Base-by-base conservation (phyloP, 2,888 invertebrate species). In the Drosophila tanythrix region DNA sequence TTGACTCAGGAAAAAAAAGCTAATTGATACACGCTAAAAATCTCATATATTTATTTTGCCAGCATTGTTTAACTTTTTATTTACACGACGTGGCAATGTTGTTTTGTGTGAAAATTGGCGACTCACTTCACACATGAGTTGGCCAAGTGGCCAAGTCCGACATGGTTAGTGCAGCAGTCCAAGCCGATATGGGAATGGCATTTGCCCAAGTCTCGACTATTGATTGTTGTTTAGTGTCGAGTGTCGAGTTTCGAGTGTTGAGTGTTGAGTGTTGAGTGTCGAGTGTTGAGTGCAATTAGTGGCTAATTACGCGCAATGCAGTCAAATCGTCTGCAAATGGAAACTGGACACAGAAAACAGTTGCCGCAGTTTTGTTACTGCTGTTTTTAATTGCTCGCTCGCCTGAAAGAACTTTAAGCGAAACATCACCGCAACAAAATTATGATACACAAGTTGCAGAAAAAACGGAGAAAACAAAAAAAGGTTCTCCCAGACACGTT, bases 261-360 rank as follows among this genome's bases (percentile, higher is more conserved):
- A 40, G 40, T 43, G 40, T 11, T 0, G 35, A 35, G 35, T 13
- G 13, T n/a, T 1, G 40, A 10, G 8, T 3, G n/a, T 18, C 1
- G 38, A 38, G 10, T 40, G 40, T 1, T 10, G 46, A 21, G 21
- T 65, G 81, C 79, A 89, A 84, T 88, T 82, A 77, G 67, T 68
- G 67, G 67, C 68, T 77, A 88, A 89, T 85, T 88, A 77, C 76
- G 60, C 70, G 82, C 78, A 75, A 82, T 71, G 73, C 75, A 59
- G 68, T 81, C 71, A 65, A 82, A 85, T 65, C 70, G 71, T 2
- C 74, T 68, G 67, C 70, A 71, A 74, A 81, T 67, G 79, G 65
- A 38, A 55, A 55, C 64, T 57, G 40, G 21, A 33, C 36, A 50
- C 57, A 31, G 35, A 46, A 27, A 40, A 48, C 46, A 33, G 50